Percentiles rank a stretch among this genome's conserved stretches.
Conservation (phyloP, 2,113 vertebrate species). For the Pachyramphus minor region DNA sequence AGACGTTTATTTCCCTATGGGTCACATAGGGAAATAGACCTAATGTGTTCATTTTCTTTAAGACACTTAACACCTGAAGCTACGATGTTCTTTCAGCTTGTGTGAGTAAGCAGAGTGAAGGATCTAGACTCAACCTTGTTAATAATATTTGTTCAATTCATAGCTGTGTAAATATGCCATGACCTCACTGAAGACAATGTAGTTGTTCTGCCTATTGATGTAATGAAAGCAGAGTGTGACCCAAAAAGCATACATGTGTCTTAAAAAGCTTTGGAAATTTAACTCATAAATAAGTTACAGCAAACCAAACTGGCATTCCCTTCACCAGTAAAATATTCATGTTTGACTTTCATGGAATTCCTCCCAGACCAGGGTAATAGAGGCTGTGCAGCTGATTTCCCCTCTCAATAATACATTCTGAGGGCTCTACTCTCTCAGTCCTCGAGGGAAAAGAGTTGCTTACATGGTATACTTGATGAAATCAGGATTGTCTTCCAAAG, state of each 20-base stretch:
- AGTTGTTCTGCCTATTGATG: background rate
- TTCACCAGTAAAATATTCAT: slow-evolving; percentile 55
- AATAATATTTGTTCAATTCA: background rate
- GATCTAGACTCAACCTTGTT: background rate
- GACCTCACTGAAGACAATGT: background rate
- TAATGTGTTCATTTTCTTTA: background rate
- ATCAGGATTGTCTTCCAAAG: background rate
- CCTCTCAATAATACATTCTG: slow-evolving; percentile 33
- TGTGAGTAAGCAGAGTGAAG: background rate
- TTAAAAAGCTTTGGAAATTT: slow-evolving; percentile 44
- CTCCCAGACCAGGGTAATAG: slow-evolving; percentile 8
- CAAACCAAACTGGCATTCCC: slow-evolving; percentile 2
- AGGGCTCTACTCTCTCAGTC: background rate
- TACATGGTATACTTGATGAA: background rate
- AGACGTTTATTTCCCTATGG: background rate
- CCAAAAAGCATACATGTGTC: background rate
- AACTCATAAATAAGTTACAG: slow-evolving; percentile 44
- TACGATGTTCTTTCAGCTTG: background rate
- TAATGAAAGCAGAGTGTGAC: background rate
- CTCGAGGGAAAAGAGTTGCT: background rate
- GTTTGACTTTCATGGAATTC: slow-evolving; percentile 43
- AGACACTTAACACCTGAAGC: background rate
- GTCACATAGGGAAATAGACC: background rate
- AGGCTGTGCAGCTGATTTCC: background rate
- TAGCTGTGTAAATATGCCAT: background rate